Percentiles rank a stretch among this genome's conserved stretches.
phyloP scores from a whole-genome alignment of 2,888 invertebrate species.

The Heliconius ethilla region DNA sequence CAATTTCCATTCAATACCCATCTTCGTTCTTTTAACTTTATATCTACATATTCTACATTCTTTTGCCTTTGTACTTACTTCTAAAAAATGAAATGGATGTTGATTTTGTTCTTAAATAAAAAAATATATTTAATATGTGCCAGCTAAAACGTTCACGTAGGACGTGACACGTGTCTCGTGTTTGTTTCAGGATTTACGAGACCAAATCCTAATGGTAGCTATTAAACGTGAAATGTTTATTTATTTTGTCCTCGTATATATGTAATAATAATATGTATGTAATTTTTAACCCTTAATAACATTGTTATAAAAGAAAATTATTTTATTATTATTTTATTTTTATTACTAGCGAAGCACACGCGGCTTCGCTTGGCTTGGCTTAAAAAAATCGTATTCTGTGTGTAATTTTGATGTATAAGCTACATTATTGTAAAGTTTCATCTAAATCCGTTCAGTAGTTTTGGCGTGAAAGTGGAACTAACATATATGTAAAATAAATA shows the following conservation, averaged over 20 bases:
- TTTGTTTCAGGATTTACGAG: slow-evolving; percentile 29
- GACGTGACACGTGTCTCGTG: slow-evolving; percentile 24
- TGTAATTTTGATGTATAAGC: no score
- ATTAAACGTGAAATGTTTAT: slow-evolving; percentile 31
- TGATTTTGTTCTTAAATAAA: not conserved
- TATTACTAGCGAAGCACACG: no score
- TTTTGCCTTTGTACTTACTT: not conserved
- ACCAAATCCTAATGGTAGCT: slow-evolving; percentile 23
- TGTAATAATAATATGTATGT: slow-evolving; percentile 2
- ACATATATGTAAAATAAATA: no score
- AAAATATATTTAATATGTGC: not conserved
- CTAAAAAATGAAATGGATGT: not conserved
- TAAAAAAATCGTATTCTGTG: no score
- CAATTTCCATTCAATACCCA: no score
- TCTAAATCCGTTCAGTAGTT: no score
- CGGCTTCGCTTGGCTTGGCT: no score
- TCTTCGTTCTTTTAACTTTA: not conserved
- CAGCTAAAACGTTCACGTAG: slow-evolving; percentile 21
- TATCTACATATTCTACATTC: not conserved
- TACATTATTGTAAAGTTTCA: no score
- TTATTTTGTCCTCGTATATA: slow-evolving; percentile 29
- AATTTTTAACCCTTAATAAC: slow-evolving; percentile 19
- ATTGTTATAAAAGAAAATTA: not conserved
- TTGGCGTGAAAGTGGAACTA: no score
- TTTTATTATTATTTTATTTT: no score